Conservation (phyloP, 2,113 vertebrate genomes). For the Anhinga rufa region DNA sequence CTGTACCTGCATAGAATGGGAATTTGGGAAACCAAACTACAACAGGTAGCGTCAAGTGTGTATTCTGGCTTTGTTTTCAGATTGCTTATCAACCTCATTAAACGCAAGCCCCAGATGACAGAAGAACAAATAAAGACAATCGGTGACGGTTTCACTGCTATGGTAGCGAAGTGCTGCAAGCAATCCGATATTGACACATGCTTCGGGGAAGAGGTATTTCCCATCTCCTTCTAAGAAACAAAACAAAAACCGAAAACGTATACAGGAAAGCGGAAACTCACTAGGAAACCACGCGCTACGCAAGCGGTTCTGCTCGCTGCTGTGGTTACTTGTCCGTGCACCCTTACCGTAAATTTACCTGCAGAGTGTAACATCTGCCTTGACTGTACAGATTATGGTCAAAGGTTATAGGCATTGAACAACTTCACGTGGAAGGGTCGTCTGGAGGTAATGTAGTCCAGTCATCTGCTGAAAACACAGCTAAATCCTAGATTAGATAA, state of each 20-base stretch:
- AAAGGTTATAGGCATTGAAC: background rate
- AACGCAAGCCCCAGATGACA: conserved; percentile 26
- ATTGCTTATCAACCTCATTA: conserved; percentile 59
- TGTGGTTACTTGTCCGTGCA: accelerated
- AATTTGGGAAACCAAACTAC: background rate
- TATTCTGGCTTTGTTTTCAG: conserved; percentile 5
- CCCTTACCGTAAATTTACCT: background rate
- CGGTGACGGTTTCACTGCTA: background rate
- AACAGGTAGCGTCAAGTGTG: background rate
- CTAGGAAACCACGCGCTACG: background rate
- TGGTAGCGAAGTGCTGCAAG: conserved; percentile 41
- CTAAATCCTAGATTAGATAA: background rate
- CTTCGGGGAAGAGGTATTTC: conserved; percentile 57
- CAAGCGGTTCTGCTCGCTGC: background rate
- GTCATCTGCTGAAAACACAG: background rate
- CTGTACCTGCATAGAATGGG: background rate
- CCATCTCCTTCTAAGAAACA: background rate
- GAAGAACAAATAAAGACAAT: background rate
- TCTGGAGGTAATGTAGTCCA: background rate
- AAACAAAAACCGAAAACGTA: background rate
- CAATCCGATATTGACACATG: background rate
- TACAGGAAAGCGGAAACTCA: background rate
- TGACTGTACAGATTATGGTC: background rate
- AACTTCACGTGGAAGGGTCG: background rate
- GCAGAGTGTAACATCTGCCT: background rate